phyloP scores from a whole-genome alignment of 1,140 invertebrate species.

The Muscidifurax raptorellus region DNA sequence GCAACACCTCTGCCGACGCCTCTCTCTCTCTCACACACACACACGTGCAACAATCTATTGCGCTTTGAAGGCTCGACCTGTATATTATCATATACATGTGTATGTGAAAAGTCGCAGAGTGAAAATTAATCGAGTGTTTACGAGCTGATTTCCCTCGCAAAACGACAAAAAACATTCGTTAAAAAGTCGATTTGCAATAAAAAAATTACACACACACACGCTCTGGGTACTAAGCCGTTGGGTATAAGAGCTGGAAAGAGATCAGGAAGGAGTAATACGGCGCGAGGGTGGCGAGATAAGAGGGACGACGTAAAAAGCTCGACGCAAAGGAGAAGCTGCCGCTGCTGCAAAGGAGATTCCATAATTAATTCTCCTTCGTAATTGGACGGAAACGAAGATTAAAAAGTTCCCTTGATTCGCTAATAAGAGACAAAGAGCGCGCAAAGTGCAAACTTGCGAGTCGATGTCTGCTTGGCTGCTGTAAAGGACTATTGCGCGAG shows the following conservation, averaged over 20 bases:
- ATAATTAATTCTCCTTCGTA: constrained; percentile 69
- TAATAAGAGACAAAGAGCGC: constrained; percentile 65
- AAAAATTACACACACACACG: constrained; percentile 8
- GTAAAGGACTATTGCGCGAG: constrained; percentile 32
- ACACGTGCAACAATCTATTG: neutral
- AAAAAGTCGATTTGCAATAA: neutral
- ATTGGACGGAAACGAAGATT: constrained; percentile 69
- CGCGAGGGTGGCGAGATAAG: neutral
- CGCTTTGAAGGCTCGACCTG: neutral
- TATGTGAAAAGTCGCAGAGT: neutral
- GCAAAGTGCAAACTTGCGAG: constrained; percentile 30
- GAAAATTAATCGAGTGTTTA: neutral
- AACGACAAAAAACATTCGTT: too few relatives aligned
- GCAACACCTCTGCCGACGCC: neutral
- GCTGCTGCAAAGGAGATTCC: constrained; percentile 55
- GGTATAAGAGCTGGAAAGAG: constrained; percentile 21
- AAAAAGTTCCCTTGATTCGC: constrained; percentile 65
- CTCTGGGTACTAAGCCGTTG: neutral
- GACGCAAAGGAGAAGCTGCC: constrained; percentile 42
- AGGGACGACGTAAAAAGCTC: constrained; percentile 23
- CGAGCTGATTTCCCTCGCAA: neutral
- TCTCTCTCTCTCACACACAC: neutral
- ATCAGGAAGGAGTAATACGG: constrained; percentile 14
- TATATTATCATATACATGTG: neutral
- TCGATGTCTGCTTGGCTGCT: constrained; percentile 40